A percentile compares a stretch with the other conserved stretches of the same genome.
These are phyloP conservation scores for Brachionus sp. DNA, from an alignment of 1,140 invertebrate genomes.

Conservation along the genomic window DNA sequence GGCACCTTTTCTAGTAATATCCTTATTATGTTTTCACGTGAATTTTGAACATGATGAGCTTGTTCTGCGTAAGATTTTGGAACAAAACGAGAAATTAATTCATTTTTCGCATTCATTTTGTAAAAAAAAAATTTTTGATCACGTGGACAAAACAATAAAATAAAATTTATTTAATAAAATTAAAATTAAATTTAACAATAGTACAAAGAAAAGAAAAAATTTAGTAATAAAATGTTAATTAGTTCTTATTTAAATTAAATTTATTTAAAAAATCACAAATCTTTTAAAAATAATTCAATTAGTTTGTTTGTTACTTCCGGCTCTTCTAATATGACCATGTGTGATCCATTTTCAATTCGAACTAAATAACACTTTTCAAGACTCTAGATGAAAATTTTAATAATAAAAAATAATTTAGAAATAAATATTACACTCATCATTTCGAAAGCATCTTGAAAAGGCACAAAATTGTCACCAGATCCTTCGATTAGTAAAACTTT, in stretches of 20 bases:
- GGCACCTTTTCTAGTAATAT: slow-evolving; percentile 30
- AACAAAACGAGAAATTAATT: slow-evolving; percentile 42
- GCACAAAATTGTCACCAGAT: slow-evolving; percentile 67
- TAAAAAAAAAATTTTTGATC: background rate
- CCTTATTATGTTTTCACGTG: slow-evolving; percentile 17
- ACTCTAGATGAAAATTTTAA: background rate
- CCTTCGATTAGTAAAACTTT: slow-evolving; percentile 72
- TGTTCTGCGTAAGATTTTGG: slow-evolving; percentile 5
- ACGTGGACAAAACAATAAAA: background rate
- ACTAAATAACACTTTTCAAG: slow-evolving; percentile 5
- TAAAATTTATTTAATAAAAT: background rate
- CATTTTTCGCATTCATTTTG: slow-evolving; percentile 19
- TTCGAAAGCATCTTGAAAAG: slow-evolving; percentile 70
- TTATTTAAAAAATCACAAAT: background rate
- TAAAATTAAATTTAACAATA: background rate
- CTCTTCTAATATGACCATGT: slow-evolving; percentile 33
- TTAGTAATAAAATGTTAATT: background rate
- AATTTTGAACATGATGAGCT: slow-evolving; percentile 11
- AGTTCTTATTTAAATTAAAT: background rate
- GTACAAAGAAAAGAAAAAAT: background rate
- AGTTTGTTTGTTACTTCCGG: background rate
- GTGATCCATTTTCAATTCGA: background rate
- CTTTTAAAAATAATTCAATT: slow-evolving; percentile 14
- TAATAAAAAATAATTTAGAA: slow-evolving; percentile 31
- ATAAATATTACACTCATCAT: slow-evolving; percentile 63